phyloP scores from a whole-genome alignment of 1,140 invertebrate species.

The Meteorus sp. region DNA sequence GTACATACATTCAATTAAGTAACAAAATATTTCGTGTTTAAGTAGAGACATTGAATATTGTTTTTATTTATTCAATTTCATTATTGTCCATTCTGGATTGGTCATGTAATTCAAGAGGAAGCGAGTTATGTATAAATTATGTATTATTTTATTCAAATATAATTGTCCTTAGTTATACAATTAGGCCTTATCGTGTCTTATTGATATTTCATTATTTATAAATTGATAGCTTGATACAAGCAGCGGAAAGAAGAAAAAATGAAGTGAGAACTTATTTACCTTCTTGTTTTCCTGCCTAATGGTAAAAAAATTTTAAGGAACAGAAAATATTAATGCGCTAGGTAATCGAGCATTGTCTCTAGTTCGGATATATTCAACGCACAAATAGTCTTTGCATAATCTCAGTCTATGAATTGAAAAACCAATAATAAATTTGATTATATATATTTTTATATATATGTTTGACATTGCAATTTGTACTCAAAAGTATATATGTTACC shows the following conservation, averaged over 20 bases:
- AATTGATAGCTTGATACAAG: conserved; percentile 40
- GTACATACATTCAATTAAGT: too few species aligned
- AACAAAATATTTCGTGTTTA: too few species aligned
- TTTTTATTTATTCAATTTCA: too few species aligned
- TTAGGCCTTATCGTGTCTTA: conserved; percentile 33
- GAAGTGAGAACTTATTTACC: background rate
- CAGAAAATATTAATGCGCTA: conserved; percentile 18
- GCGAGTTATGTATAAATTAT: conserved; percentile 43
- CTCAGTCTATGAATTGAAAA: conserved; percentile 19
- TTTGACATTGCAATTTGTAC: background rate
- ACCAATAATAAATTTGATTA: conserved; percentile 15
- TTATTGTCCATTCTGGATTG: conserved; percentile 6
- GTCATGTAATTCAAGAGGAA: background rate
- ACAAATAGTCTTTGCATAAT: conserved; percentile 16
- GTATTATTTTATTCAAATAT: conserved; percentile 39
- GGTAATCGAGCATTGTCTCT: conserved; percentile 34
- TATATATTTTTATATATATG: background rate
- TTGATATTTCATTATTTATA: conserved; percentile 35
- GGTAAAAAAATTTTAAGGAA: conserved; percentile 5
- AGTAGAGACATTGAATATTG: too few species aligned
- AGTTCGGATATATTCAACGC: conserved; percentile 33
- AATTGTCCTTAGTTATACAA: conserved; percentile 34
- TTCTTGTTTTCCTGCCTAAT: conserved; percentile 20
- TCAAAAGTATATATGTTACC: background rate
- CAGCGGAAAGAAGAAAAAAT: conserved; percentile 33